Evolutionary conservation across 2,888 invertebrate species (phyloP), one percentile per base, ranked within the genome.

Genomic region (Cistogaster globosa): DNA sequence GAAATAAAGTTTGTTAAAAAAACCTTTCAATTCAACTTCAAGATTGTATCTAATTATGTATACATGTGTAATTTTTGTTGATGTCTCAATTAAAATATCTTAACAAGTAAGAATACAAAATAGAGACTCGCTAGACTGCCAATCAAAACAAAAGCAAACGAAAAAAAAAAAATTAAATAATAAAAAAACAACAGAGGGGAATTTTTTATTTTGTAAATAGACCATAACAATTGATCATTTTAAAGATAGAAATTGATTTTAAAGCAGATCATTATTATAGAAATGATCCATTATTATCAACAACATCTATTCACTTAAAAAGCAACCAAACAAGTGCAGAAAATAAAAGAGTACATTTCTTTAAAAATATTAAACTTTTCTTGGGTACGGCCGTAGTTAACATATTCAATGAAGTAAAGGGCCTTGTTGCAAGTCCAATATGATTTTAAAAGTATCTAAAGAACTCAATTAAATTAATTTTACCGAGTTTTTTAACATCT

Each of bases 71-170:
- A 86, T 87, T 82, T 86, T 86, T 80, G 87, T 86, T 87, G 85
- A 85, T 85, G 85, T 85, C 85, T 85, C 85, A 85, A 85, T 85
- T 85, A 85, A 85, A 85, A 85, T 85, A 82, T 82, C 82, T 85
- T 75, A 82, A 75, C 85, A 82, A 77, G 67, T 72, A 76, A 65
- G 62, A 68, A 65, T 77, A 68, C 26, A 32, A 67, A 22, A 77
- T 16, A 38, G 22, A 53, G 53, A 38, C 26, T 22, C 32, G 45
- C 53, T 58, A 68, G 69, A 77, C 76, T 83, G 76, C 76, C 82
- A 83, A 83, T 83, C 76, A 77, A 75, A 77, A 58, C 71, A 45
- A 65, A 58, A 71, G 55, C 53, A 14, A 36, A 74, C 26, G 38
- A 45, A 26, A 8, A 20, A 42, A 55, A 68, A 18, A 12, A 12